These are phyloP conservation scores for Phalanger gymnotis DNA, from an alignment of 2,797 vertebrate genomes.

Conservation along the genomic window DNA sequence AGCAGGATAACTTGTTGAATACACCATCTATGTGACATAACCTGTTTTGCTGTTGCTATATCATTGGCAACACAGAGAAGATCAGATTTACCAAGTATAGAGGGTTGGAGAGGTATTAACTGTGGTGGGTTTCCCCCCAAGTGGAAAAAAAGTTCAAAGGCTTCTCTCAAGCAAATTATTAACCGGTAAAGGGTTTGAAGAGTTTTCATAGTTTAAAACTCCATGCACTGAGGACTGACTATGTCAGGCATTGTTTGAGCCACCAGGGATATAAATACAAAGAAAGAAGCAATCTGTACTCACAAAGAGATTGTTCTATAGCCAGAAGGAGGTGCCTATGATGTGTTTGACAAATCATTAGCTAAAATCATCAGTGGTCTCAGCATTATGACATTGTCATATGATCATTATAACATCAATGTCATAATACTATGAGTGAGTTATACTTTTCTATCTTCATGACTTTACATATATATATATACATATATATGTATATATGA, in stretches of 20 bases:
- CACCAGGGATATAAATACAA: not conserved
- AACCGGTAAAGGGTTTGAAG: not conserved
- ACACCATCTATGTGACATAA: not conserved
- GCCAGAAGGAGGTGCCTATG: too few species aligned
- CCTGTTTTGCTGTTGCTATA: not conserved
- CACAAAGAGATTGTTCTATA: not conserved
- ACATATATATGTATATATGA: too few species aligned
- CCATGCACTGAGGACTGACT: not conserved
- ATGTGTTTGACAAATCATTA: too few species aligned
- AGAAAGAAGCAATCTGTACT: not conserved
- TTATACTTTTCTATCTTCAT: too few species aligned
- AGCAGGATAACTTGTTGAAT: not conserved
- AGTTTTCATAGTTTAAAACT: not conserved
- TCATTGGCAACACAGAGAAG: not conserved
- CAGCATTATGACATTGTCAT: too few species aligned
- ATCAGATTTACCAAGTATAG: not conserved
- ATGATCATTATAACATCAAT: too few species aligned
- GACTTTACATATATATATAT: too few species aligned
- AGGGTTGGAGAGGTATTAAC: not conserved
- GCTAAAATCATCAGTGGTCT: too few species aligned
- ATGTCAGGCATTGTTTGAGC: not conserved
- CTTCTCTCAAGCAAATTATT: not conserved
- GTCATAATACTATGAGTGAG: too few species aligned
- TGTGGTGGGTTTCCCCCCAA: not conserved
- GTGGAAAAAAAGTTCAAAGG: not conserved